These are phyloP conservation scores for Gadopsis marmoratus DNA, from an alignment of 2,797 vertebrate species.

Conservation along the genomic window DNA sequence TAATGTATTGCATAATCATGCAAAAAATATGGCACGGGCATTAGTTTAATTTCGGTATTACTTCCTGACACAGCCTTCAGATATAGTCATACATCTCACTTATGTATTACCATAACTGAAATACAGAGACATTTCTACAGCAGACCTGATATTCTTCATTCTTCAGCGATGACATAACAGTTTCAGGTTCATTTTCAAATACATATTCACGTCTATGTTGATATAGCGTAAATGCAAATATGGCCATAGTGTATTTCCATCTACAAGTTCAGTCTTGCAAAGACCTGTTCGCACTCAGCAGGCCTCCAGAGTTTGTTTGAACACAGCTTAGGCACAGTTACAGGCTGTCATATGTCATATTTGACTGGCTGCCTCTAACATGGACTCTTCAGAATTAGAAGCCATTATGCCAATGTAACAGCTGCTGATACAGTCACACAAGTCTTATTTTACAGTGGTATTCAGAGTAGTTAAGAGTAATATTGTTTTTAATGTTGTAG, in stretches of 20 bases:
- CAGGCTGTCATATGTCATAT: background rate
- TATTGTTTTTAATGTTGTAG: background rate
- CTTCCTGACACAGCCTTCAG: background rate
- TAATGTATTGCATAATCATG: background rate
- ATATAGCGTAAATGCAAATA: background rate
- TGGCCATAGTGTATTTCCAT: background rate
- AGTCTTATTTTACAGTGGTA: background rate
- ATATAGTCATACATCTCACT: background rate
- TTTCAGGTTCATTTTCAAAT: constrained; percentile 1
- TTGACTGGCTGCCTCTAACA: background rate
- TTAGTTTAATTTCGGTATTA: background rate
- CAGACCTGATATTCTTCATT: background rate
- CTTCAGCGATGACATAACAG: background rate
- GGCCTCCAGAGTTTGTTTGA: background rate
- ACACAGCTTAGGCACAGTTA: background rate
- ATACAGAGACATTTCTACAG: background rate
- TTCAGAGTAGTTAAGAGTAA: background rate
- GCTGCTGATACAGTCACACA: background rate
- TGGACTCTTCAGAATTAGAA: background rate
- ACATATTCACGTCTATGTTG: background rate
- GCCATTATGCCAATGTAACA: background rate
- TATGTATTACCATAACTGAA: background rate
- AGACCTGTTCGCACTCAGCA: background rate
- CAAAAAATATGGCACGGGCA: too few species aligned
- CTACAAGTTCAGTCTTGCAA: background rate